Evolutionary conservation across 2,797 vertebrate species (phyloP).

Genomic region (Linurgus olivaceus): DNA sequence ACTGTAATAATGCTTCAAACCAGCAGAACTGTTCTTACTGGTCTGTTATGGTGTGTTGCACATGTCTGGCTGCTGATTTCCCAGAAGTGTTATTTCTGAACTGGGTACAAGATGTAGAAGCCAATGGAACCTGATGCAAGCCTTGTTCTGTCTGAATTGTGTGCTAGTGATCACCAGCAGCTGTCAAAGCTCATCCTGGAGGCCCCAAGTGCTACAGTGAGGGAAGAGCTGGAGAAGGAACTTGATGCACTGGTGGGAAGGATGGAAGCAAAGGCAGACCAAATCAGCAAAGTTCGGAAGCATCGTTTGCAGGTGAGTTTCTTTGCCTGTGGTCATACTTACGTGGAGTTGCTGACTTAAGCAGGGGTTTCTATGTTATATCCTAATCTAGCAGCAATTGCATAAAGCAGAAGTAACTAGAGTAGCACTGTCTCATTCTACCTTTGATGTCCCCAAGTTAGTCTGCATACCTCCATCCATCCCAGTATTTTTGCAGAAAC

Average conservation of each 20-base stretch:
- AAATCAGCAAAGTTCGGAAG: constrained; percentile 89
- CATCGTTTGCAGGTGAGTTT: constrained; percentile 83
- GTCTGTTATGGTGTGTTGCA: neutral
- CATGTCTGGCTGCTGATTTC: neutral
- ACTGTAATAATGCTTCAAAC: neutral
- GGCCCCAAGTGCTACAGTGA: constrained; percentile 76
- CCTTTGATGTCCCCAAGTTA: neutral
- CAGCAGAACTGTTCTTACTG: neutral
- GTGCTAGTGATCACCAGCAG: constrained; percentile 86
- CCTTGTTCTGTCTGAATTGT: neutral
- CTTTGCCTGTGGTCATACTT: neutral
- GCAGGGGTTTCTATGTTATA: fast-evolving
- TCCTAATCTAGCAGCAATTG: neutral
- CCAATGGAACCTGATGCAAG: neutral
- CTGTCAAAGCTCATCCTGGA: constrained; percentile 82
- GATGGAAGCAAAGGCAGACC: constrained; percentile 94
- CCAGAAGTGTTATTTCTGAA: neutral
- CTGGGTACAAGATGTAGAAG: neutral
- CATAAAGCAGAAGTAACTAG: neutral
- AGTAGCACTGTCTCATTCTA: neutral
- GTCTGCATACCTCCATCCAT: neutral
- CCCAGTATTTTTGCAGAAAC: neutral
- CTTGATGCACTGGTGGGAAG: constrained; percentile 85
- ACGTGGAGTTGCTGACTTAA: neutral
- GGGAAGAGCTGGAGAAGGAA: constrained; percentile 83